Percentiles rank a stretch among this genome's conserved stretches.
These are phyloP conservation scores for Octodonta nipae DNA, from an alignment of 2,888 invertebrate genomes.

Conservation along the genomic window DNA sequence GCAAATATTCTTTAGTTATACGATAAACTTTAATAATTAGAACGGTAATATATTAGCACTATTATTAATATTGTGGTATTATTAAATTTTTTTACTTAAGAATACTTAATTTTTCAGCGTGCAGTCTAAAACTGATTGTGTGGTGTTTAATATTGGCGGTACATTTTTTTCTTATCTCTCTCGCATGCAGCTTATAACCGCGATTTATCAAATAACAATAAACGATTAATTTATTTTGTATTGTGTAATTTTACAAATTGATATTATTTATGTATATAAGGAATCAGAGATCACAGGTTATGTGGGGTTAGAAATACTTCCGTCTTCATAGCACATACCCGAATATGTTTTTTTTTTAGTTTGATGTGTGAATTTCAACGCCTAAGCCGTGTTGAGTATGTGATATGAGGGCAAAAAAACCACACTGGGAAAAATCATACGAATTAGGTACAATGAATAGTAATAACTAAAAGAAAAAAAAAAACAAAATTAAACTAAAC, in stretches of 20 bases:
- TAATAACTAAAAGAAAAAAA: too few relatives aligned
- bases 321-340: slow-evolving; percentile 16
- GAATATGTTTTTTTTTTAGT: too few relatives aligned
- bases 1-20: slow-evolving; percentile 24
- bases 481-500: slow-evolving; percentile 28
- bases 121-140: slow-evolving; percentile 40
- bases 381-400: not conserved
- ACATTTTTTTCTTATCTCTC: too few relatives aligned
- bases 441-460: slow-evolving; percentile 26
- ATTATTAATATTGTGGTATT: slow-evolving; percentile 32
- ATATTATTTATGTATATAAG: slow-evolving; percentile 31
- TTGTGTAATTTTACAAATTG: slow-evolving; percentile 27
- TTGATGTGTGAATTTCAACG: too few relatives aligned
- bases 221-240: slow-evolving; percentile 13
- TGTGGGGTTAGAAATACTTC: slow-evolving; percentile 27
- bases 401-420: slow-evolving; percentile 9
- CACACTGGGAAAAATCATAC: slow-evolving; percentile 32
- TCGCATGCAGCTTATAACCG: too few relatives aligned
- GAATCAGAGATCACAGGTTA: slow-evolving; percentile 38
- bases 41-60: slow-evolving; percentile 33
- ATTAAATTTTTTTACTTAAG: slow-evolving; percentile 36
- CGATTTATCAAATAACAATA: slow-evolving; percentile 30
- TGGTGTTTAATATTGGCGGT: slow-evolving; percentile 29
- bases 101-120: slow-evolving; percentile 34
- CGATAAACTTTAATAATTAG: slow-evolving; percentile 33